Conservation (phyloP, 2,888 invertebrate species). For the Epiblema foenella region DNA sequence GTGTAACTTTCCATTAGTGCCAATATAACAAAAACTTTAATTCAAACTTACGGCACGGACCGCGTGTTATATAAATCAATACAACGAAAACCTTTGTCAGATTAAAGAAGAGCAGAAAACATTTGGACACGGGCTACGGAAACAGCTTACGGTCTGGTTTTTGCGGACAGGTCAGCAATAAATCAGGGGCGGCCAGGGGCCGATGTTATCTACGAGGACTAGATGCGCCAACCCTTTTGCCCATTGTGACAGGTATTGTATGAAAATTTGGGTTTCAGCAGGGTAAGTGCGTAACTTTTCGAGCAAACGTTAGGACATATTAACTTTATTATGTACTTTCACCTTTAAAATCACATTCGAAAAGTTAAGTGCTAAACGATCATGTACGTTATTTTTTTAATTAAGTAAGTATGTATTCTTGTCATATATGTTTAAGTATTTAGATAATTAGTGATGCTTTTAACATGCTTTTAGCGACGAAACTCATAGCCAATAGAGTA, state of each 20-base stretch:
- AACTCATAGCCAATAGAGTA: too few relatives aligned
- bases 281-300: neutral
- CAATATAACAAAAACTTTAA: constrained; percentile 38
- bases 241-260: constrained; percentile 13
- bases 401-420: too few relatives aligned
- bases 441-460: neutral
- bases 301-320: neutral
- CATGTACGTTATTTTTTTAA: too few relatives aligned
- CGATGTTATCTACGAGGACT: constrained; percentile 17
- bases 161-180: constrained; percentile 64
- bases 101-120: constrained; percentile 56
- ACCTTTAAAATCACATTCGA: neutral
- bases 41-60: constrained; percentile 17
- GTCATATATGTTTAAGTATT: too few relatives aligned
- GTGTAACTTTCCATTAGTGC: constrained; percentile 19
- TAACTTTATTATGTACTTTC: neutral
- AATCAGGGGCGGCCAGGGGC: constrained; percentile 58
- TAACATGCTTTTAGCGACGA: neutral
- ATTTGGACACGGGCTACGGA: constrained; percentile 55
- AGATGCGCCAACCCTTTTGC: constrained; percentile 19
- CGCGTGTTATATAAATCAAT: constrained; percentile 47
- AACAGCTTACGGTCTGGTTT: constrained; percentile 66
- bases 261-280: neutral
- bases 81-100: constrained; percentile 52
- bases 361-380: too few relatives aligned